Base-by-base conservation (phyloP, 2,113 vertebrate species). In the Tenrec ecaudatus region DNA sequence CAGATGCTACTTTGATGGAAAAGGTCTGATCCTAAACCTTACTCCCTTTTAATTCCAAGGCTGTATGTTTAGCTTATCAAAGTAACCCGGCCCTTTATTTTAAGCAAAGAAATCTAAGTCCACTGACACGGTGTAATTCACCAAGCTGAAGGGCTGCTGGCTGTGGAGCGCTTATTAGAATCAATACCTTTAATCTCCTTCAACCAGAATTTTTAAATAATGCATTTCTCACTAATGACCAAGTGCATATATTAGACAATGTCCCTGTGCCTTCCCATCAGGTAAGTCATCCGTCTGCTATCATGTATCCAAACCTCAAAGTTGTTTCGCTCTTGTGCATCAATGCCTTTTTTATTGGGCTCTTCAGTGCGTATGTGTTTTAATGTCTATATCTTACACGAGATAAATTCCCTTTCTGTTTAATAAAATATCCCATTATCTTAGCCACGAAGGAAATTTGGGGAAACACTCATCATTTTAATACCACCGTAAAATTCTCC, bases 351-450 rank as follows among this genome's bases (percentile, higher is more conserved):
- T 97, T 85, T 94, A 96, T 89, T 91, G 69, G 78, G 3, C 85
- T 94, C 68, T 62, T 92, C 64, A 29, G 73, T 64, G 4, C 0
- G 29, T 85, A 71, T 3, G 3, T 93, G 15, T 86, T 82, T 96
- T 88, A 95, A 94, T 76, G 14, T 93, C 84, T 94, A 1, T 92
- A 90, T 89, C 91, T 95, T 95, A 82, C 69, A 82, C 57, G 89
- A 96, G 89, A 94, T 91, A 68, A 93, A 96, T 86, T 95, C 82
- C n/a, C 75, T 90, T 90, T 91, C 85, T 93, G 36, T 90, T 94
- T 90, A 96, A 94, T 90, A 94, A 96, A 95, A 91, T 90, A 96
- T 33, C 66, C 73, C 58, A 90, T 95, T 96, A 96, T 89, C 82
- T 92, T 86, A 80, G 82, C 23, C 81, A 89, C 58, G 82, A 57